These are phyloP conservation scores for Gymnoscelis rufifasciata DNA, from an alignment of 2,888 invertebrate genomes.

Conservation along the genomic window DNA sequence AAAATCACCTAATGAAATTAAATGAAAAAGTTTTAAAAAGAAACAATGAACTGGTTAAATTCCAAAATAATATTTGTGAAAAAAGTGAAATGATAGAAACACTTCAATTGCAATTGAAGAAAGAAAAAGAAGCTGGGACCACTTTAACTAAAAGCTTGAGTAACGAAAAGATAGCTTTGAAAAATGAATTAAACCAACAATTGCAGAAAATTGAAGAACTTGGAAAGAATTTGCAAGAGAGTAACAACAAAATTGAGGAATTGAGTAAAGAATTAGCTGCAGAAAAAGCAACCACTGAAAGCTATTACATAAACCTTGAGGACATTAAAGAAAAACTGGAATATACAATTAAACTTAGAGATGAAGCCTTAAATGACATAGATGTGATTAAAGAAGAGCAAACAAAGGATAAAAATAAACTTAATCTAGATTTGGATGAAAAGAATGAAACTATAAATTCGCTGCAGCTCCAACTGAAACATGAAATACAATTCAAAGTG, in stretches of 20 bases:
- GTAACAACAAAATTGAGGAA: slow-evolving; percentile 36
- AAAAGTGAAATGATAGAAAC: slow-evolving; percentile 58
- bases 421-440: slow-evolving; percentile 47
- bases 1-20: slow-evolving; percentile 57
- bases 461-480: slow-evolving; percentile 50
- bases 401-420: slow-evolving; percentile 41
- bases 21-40: slow-evolving; percentile 65
- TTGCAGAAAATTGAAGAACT: slow-evolving; percentile 41
- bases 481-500: slow-evolving; percentile 52
- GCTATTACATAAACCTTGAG: slow-evolving; percentile 39
- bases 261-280: slow-evolving; percentile 43
- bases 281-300: slow-evolving; percentile 37
- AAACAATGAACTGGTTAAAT: slow-evolving; percentile 63
- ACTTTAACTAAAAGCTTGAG: slow-evolving; percentile 40
- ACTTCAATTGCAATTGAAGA: slow-evolving; percentile 47
- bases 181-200: slow-evolving; percentile 40
- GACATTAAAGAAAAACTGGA: slow-evolving; percentile 36
- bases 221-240: slow-evolving; percentile 38
- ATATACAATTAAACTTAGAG: too few relatives aligned
- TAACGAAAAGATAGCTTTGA: slow-evolving; percentile 33
- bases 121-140: slow-evolving; percentile 45
- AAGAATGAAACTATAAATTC: slow-evolving; percentile 44
- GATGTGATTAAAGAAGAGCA: slow-evolving; percentile 39
- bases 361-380: slow-evolving; percentile 40
- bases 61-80: slow-evolving; percentile 57